A percentile compares a stretch with the other conserved stretches of the same genome.
These are phyloP conservation scores for Petrolisthes manimaculis DNA, from an alignment of 2,888 invertebrate species.

Conservation along the genomic window DNA sequence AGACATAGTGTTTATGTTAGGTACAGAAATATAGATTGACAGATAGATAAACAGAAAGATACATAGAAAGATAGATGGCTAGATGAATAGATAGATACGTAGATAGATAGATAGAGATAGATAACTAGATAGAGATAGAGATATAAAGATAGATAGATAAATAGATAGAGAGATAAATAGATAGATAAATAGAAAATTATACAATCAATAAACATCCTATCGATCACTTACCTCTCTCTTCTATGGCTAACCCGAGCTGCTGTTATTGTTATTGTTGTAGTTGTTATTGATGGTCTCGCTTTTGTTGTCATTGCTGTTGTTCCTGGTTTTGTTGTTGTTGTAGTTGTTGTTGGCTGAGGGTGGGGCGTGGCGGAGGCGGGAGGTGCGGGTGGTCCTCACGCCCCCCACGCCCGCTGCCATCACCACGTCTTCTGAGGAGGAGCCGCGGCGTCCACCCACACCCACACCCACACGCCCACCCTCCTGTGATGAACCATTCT, in stretches of 20 bases:
- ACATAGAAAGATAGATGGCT: too few species aligned
- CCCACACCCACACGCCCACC: constrained; percentile 11
- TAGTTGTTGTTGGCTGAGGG: constrained; percentile 30
- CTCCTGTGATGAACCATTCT: constrained; percentile 45
- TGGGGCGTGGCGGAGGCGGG: constrained; percentile 76
- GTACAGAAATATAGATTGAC: not conserved
- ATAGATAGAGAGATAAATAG: too few species aligned
- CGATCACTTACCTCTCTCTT: constrained; percentile 10
- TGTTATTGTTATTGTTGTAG: not conserved
- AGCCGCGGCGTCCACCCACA: constrained; percentile 29
- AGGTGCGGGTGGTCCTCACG: constrained; percentile 80
- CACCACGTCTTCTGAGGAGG: constrained; percentile 36
- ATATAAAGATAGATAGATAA: too few species aligned
- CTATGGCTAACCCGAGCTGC: not conserved
- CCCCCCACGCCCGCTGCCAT: constrained; percentile 17
- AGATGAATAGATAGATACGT: too few species aligned
- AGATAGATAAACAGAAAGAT: too few species aligned
- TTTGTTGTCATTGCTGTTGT: constrained; percentile 32
- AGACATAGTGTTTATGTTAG: too few species aligned
- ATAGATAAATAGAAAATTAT: not conserved
- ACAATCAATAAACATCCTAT: not conserved
- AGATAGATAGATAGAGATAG: too few species aligned
- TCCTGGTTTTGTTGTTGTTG: constrained; percentile 28
- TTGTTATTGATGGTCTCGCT: constrained; percentile 29
- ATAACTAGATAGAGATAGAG: too few species aligned